Conservation (phyloP, 2,888 invertebrate species). For the Erannis defoliaria region DNA sequence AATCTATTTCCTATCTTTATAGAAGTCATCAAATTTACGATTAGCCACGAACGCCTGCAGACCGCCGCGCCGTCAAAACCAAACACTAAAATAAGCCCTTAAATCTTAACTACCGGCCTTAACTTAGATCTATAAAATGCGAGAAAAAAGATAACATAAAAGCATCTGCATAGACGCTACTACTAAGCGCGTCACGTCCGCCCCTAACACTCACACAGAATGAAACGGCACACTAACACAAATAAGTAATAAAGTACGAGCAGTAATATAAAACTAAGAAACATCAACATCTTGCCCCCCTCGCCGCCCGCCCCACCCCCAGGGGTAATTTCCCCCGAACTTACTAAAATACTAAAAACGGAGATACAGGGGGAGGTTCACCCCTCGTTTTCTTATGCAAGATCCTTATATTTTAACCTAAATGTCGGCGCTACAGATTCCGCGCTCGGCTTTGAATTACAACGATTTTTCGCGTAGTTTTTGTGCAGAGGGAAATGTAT, state of each 20-base stretch:
- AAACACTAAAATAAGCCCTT: constrained; percentile 49
- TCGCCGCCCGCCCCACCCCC: constrained; percentile 55
- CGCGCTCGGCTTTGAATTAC: constrained; percentile 51
- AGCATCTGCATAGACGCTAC: constrained; percentile 79
- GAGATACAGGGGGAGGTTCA: constrained; percentile 78
- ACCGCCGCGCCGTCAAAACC: constrained; percentile 44
- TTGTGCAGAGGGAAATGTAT: constrained; percentile 35
- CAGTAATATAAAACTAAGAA: constrained; percentile 87
- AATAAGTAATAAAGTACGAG: constrained; percentile 85
- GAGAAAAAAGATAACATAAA: constrained; percentile 48
- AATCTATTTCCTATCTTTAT: constrained; percentile 50
- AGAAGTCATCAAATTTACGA: constrained; percentile 48
- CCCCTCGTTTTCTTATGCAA: constrained; percentile 85
- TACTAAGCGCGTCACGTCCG: constrained; percentile 55
- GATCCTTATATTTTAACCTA: constrained; percentile 86
- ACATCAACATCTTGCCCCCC: constrained; percentile 84
- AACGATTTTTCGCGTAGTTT: constrained; percentile 49
- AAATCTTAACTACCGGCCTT: constrained; percentile 50
- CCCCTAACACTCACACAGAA: constrained; percentile 62
- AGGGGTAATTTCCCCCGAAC: constrained; percentile 84
- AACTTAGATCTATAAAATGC: constrained; percentile 50
- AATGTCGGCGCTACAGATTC: constrained; percentile 68
- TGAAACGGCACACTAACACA: constrained; percentile 73
- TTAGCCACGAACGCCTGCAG: constrained; percentile 44
- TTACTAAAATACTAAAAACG: constrained; percentile 87